Conservation (phyloP, 2,113 vertebrate genomes). For the Chroicocephalus ridibundus region DNA sequence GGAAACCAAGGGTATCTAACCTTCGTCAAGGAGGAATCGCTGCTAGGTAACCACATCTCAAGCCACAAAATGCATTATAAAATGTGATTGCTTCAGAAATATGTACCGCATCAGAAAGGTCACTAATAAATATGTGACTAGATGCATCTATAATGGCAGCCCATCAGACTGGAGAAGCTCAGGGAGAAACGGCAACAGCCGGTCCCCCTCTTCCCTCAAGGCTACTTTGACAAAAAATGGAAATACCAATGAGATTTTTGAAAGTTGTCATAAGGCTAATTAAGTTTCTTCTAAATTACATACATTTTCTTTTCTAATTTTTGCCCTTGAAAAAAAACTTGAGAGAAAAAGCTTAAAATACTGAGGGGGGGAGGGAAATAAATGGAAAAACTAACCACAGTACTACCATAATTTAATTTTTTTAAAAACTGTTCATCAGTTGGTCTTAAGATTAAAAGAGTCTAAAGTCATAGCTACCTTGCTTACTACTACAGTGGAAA, state of each 20-base stretch:
- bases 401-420: background rate
- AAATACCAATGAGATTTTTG: background rate
- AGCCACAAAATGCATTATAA: background rate
- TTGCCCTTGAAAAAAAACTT: background rate
- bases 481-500: background rate
- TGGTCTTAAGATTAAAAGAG: background rate
- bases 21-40: slow-evolving; percentile 97
- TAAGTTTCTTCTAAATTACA: background rate
- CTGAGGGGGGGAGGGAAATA: background rate
- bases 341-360: background rate
- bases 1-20: slow-evolving; percentile 95
- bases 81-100: slow-evolving; percentile 44
- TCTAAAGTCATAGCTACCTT: background rate
- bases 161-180: background rate
- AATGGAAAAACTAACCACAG: background rate
- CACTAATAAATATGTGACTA: slow-evolving; percentile 35
- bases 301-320: background rate
- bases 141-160: slow-evolving; percentile 20
- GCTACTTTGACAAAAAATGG: background rate
- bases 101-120: slow-evolving; percentile 35
- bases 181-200: background rate
- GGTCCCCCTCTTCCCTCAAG: background rate
- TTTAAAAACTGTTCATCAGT: background rate
- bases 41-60: slow-evolving; percentile 83
- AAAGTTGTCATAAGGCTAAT: background rate